Evolutionary conservation across 1,140 invertebrate genomes (phyloP), one percentile per base, ranked within the genome.

Genomic region (Hypothenemus hampei): DNA sequence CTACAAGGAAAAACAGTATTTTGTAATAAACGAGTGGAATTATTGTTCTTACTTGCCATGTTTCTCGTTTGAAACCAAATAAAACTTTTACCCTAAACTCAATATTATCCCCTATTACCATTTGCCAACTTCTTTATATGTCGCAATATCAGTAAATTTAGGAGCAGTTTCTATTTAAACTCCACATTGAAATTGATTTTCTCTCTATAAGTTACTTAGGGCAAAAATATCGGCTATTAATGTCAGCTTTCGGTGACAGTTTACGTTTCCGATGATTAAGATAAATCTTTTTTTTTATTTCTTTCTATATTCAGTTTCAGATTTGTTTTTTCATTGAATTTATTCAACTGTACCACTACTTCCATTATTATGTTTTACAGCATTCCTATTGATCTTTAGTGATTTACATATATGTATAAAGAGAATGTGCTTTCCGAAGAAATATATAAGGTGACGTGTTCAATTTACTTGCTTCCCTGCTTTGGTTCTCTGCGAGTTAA

Each of bases 201-300:
- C 33, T 19, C 54, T 48, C 54, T 56, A 55, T 55, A 48, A 41
- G 45, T 56, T 56, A 49, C 54, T 57, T 50, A 57, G 46, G 39
- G 31, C 26, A 31, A 50, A 50, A 50, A 50, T 57, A 57, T 57
- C 45, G 55, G 55, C 55, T 57, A 57, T 57, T 57, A 57, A 46
- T 57, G 55, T 57, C 55, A 50, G 47, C 43, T 46, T 44, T 19
- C 55, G 55, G 22, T 40, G 55, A 45, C 48, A 26, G 6, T 48
- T 41, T 56, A 41, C 54, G 54, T 56, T 26, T 40, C 33, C 16
- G 20, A 48, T 57, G 55, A 57, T 57, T 57, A 57, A 51, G 55
- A 57, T 50, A 57, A 51, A 57, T 57, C 24, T 36, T 39, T 50
- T 37, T 37, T 7, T n/a, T n/a, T n/a, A n/a, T n/a, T n/a, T n/a